Percentiles rank a stretch among this genome's conserved stretches.
These are phyloP conservation scores for Potorous gilbertii DNA, from an alignment of 2,797 vertebrate genomes.

Conservation along the genomic window DNA sequence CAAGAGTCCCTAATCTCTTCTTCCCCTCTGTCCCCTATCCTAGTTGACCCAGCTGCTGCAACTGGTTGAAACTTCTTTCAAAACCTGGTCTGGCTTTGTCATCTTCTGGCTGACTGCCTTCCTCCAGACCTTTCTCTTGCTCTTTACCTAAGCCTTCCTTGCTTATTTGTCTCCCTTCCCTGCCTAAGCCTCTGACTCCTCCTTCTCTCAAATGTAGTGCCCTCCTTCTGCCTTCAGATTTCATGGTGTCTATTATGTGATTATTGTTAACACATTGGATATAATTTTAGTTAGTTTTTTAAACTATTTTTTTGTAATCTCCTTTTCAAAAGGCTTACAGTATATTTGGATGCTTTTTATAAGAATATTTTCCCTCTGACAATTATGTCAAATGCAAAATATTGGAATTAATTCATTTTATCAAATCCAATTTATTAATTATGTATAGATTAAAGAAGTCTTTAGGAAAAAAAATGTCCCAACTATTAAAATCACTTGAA, in stretches of 20 bases:
- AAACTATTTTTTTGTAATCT: slow-evolving; percentile 1
- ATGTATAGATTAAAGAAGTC: slow-evolving; percentile 7
- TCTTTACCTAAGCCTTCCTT: neutral
- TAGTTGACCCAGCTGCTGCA: neutral
- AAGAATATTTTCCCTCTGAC: neutral
- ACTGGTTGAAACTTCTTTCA: neutral
- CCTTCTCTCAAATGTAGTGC: neutral
- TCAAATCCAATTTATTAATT: neutral
- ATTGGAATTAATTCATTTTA: neutral
- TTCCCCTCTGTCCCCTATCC: neutral
- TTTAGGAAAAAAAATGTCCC: neutral
- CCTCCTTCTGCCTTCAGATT: slow-evolving; percentile 16
- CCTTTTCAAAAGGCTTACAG: slow-evolving; percentile 37
- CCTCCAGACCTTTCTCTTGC: neutral
- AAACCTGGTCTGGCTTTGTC: neutral
- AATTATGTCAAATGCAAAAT: neutral
- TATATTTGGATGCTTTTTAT: neutral
- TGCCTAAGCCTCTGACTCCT: neutral
- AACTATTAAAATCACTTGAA: neutral
- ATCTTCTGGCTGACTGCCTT: neutral
- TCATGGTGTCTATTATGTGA: neutral
- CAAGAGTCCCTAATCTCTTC: neutral
- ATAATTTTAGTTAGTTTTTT: neutral
- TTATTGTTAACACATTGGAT: slow-evolving; percentile 21
- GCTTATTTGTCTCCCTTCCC: neutral